A percentile compares a stretch with the other conserved stretches of the same genome.
phyloP scores from a whole-genome alignment of 1,140 invertebrate species.

The Atta cephalotes region DNA sequence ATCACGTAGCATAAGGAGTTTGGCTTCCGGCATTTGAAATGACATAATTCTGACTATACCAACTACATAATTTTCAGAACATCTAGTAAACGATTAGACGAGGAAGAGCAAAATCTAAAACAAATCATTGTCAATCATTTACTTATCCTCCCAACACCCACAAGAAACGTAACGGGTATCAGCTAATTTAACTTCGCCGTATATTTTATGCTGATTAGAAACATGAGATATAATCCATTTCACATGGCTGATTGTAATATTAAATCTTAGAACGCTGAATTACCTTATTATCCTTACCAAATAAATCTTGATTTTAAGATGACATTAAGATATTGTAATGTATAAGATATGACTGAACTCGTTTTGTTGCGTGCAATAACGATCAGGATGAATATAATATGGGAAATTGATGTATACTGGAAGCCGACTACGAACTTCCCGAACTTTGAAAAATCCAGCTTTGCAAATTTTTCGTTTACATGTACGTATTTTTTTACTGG shows the following conservation, averaged over 20 bases:
- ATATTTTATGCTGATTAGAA: slow-evolving; percentile 61
- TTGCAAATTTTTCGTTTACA: slow-evolving; percentile 33
- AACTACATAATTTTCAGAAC: slow-evolving; percentile 22
- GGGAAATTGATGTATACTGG: neutral
- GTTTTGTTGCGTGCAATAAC: neutral
- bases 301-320: neutral
- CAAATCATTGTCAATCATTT: slow-evolving; percentile 49
- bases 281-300: slow-evolving; percentile 18
- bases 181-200: slow-evolving; percentile 54
- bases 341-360: neutral
- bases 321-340: slow-evolving; percentile 20
- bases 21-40: slow-evolving; percentile 9
- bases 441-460: slow-evolving; percentile 30
- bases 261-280: slow-evolving; percentile 31
- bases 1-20: neutral
- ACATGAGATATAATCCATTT: slow-evolving; percentile 52
- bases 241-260: slow-evolving; percentile 47
- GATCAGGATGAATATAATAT: slow-evolving; percentile 7
- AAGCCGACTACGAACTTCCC: slow-evolving; percentile 2
- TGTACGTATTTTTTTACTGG: neutral
- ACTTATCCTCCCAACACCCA: slow-evolving; percentile 38
- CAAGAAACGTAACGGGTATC: slow-evolving; percentile 24
- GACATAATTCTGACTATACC: slow-evolving; percentile 9
- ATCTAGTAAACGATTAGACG: slow-evolving; percentile 35
- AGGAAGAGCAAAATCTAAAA: slow-evolving; percentile 16